phyloP scores from a whole-genome alignment of 2,797 vertebrate genomes.

The Limnodromus scolopaceus region DNA sequence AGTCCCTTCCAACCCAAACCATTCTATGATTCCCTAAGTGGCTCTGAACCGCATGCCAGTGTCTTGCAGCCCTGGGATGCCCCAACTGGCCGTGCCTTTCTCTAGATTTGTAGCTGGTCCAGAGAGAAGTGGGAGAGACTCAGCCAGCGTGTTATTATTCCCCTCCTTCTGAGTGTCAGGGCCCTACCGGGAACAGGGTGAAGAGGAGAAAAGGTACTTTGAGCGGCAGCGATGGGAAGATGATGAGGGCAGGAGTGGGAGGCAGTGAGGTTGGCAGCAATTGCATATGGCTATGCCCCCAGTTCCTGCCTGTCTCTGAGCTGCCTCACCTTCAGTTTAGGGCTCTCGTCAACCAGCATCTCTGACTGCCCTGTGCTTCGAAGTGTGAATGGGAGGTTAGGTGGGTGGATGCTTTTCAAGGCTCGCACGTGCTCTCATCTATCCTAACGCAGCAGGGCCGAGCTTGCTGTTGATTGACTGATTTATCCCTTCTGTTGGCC shows the following conservation, averaged over 20 bases:
- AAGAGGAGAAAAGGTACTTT: not conserved
- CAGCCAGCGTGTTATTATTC: not conserved
- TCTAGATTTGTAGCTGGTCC: not conserved
- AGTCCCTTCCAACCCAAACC: not conserved
- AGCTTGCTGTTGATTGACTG: not conserved
- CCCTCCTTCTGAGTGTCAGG: not conserved
- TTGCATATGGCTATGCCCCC: accelerated
- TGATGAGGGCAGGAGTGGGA: too few relatives aligned
- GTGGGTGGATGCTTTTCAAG: not conserved
- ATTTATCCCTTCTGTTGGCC: not conserved
- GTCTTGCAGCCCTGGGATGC: not conserved
- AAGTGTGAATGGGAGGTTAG: not conserved
- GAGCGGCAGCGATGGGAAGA: not conserved
- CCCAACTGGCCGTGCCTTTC: not conserved
- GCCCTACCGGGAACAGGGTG: not conserved
- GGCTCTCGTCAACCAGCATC: not conserved
- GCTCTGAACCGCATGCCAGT: not conserved
- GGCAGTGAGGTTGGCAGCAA: not conserved
- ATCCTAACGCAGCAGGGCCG: not conserved
- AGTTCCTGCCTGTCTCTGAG: not conserved
- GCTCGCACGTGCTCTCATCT: not conserved
- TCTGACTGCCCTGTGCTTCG: not conserved
- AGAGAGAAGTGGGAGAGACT: not conserved
- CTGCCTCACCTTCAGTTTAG: not conserved
- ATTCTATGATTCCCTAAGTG: not conserved